Conservation (phyloP, 2,888 invertebrate genomes). For the Lydus trimaculatus region DNA sequence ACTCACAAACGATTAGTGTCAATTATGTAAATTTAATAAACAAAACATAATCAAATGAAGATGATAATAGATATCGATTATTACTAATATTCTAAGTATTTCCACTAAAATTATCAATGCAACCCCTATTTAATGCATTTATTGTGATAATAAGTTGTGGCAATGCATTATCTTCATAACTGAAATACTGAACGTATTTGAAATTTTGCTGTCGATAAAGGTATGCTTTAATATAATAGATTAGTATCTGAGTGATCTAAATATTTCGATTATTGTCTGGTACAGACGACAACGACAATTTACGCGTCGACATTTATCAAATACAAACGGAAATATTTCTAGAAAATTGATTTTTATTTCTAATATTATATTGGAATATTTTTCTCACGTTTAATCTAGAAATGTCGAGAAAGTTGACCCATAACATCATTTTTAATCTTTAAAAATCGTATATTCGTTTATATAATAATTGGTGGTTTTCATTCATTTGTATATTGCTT, state of each 20-base stretch:
- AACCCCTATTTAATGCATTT: conserved; percentile 19
- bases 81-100: conserved; percentile 21
- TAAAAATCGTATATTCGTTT: too few relatives aligned
- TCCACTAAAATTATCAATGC: conserved; percentile 17
- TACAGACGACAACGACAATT: conserved; percentile 19
- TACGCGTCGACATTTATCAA: conserved; percentile 21
- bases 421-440: neutral
- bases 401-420: neutral
- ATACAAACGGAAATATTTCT: conserved; percentile 23
- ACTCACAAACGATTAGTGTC: conserved; percentile 1
- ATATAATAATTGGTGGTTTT: too few relatives aligned
- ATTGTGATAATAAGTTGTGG: conserved; percentile 20
- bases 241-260: conserved; percentile 18
- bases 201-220: conserved; percentile 35
- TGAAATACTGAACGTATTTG: conserved; percentile 41
- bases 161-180: conserved; percentile 33
- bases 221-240: conserved; percentile 35
- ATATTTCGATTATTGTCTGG: conserved; percentile 28
- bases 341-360: conserved; percentile 9
- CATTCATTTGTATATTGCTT: neutral
- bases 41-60: neutral
- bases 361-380: neutral
- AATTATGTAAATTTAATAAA: neutral
- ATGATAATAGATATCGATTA: conserved; percentile 13
- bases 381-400: neutral